Evolutionary conservation across 1,140 invertebrate species (phyloP).

Genomic region (Diabrotica virgifera): DNA sequence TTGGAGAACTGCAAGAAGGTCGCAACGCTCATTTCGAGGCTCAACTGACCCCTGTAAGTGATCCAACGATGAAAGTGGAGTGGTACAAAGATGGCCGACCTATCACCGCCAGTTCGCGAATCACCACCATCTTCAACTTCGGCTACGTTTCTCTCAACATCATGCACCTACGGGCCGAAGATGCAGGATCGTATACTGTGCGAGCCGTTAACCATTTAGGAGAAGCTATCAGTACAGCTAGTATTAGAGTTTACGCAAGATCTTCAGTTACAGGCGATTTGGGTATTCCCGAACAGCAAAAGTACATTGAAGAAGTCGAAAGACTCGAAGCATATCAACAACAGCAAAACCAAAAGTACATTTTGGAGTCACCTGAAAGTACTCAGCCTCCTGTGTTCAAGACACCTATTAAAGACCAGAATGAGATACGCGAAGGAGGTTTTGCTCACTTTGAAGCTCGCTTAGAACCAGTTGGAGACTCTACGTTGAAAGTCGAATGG

Average conservation of each 20-base stretch:
- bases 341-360: constrained; percentile 70
- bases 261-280: constrained; percentile 81
- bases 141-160: constrained; percentile 98
- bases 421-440: constrained; percentile 85
- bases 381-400: constrained; percentile 85
- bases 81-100: constrained; percentile 96
- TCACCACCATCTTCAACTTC: constrained; percentile 96
- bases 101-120: constrained; percentile 91
- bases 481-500: constrained; percentile 91
- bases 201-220: constrained; percentile 84
- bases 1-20: constrained; percentile 86
- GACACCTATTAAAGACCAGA: constrained; percentile 86
- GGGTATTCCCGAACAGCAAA: constrained; percentile 87
- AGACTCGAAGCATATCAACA: constrained; percentile 88
- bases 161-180: constrained; percentile 92
- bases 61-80: constrained; percentile 96
- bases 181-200: constrained; percentile 87
- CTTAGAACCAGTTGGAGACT: constrained; percentile 89
- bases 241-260: constrained; percentile 69
- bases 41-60: constrained; percentile 90
- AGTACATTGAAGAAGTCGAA: constrained; percentile 90
- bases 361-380: constrained; percentile 74
- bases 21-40: constrained; percentile 93
- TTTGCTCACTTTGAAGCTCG: constrained; percentile 95
- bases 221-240: constrained; percentile 78